A percentile compares a stretch with the other conserved stretches of the same genome.
These are phyloP conservation scores for Glossosoma conforme DNA, from an alignment of 1,140 invertebrate genomes.

Conservation along the genomic window DNA sequence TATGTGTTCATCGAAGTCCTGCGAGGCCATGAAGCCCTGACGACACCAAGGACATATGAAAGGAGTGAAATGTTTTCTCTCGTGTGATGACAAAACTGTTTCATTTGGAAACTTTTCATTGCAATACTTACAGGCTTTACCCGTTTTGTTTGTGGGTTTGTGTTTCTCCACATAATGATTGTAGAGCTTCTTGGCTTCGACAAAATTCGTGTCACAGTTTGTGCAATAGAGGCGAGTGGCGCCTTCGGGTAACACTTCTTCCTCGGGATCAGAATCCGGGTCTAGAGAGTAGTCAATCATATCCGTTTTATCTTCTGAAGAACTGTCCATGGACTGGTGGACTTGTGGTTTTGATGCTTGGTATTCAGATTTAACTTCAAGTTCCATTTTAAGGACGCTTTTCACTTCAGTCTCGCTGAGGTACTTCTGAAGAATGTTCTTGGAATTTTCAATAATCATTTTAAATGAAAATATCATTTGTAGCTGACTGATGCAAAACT, in stretches of 20 bases:
- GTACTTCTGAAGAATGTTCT: slow-evolving; percentile 34
- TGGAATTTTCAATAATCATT: slow-evolving; percentile 39
- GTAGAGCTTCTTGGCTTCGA: slow-evolving; percentile 35
- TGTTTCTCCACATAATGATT: slow-evolving; percentile 39
- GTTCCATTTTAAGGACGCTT: too few species aligned
- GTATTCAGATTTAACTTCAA: too few species aligned
- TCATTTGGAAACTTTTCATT: slow-evolving; percentile 47
- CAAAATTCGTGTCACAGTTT: slow-evolving; percentile 44
- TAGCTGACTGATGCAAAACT: slow-evolving; percentile 43
- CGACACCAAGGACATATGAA: slow-evolving; percentile 46
- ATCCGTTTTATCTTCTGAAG: neutral
- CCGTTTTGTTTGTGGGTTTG: slow-evolving; percentile 38
- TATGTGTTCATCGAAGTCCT: slow-evolving; percentile 36
- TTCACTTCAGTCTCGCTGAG: neutral
- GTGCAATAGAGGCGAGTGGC: too few species aligned
- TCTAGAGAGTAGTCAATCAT: neutral
- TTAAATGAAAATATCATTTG: slow-evolving; percentile 46
- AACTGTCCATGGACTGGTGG: too few species aligned
- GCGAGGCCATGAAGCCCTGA: slow-evolving; percentile 40
- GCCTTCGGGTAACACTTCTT: too few species aligned
- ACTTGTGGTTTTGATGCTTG: too few species aligned
- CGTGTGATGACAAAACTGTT: slow-evolving; percentile 40
- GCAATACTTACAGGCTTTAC: slow-evolving; percentile 46
- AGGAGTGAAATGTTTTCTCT: slow-evolving; percentile 43
- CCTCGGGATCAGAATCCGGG: neutral